Evolutionary conservation across 2,888 invertebrate genomes (phyloP).

Genomic region (Epsilonema sp.): DNA sequence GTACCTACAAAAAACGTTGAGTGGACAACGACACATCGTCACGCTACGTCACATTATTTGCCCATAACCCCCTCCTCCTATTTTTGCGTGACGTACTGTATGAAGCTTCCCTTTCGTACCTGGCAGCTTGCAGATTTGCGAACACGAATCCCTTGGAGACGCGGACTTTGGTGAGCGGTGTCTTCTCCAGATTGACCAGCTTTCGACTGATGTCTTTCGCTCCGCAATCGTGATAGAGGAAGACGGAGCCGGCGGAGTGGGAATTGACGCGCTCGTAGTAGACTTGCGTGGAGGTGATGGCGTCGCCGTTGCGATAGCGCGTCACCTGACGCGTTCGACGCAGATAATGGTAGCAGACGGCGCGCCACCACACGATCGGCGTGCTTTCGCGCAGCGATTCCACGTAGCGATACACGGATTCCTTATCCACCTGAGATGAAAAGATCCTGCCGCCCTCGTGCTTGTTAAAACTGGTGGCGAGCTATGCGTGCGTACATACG

Average conservation of each 20-base stretch:
- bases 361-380: conserved; percentile 68
- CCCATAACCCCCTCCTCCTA: no score
- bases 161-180: conserved; percentile 52
- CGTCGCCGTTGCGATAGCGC: conserved; percentile 55
- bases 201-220: conserved; percentile 48
- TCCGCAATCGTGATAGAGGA: conserved; percentile 54
- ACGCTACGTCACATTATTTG: not conserved
- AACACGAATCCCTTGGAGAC: conserved; percentile 63
- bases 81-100: no score
- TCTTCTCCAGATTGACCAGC: conserved; percentile 44
- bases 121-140: conserved; percentile 51
- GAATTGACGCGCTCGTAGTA: conserved; percentile 63
- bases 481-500: no score
- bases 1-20: no score
- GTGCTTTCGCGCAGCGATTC: conserved; percentile 46
- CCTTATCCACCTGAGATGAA: conserved; percentile 40
- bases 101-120: not conserved
- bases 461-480: no score
- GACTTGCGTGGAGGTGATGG: conserved; percentile 59
- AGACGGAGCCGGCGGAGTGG: conserved; percentile 53
- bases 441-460: no score
- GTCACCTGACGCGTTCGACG: conserved; percentile 45
- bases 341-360: conserved; percentile 61
- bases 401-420: conserved; percentile 45
- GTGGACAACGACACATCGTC: no score